Evolutionary conservation across 2,797 vertebrate species (phyloP), one percentile per base, ranked within the genome.

Genomic region (Hyperoplus lanceolatus): DNA sequence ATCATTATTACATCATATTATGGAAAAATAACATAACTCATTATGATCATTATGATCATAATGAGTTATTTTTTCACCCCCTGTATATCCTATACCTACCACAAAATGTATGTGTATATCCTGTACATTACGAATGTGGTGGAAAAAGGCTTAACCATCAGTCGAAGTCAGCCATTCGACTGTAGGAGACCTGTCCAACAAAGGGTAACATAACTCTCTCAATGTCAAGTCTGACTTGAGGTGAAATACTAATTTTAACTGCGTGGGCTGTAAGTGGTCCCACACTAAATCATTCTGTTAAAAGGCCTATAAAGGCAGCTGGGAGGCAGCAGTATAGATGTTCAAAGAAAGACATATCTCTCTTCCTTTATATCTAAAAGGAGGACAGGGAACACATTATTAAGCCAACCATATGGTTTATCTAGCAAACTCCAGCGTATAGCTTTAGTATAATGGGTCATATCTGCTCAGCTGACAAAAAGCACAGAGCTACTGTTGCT

Each of bases 231-330:
- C 65, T 77, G 75, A 85, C 83, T 82, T 75, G 60, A 83, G 83
- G 85, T 75, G 83, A 89, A 90, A 89, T 75, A 85, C 74, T 84
- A 80, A 88, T 89, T 93, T 88, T 89, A 90, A 88, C 75, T 60
- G 82, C 72, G 81, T 42, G 55, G 70, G 69, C 79, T 79, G 72
- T 80, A 79, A 90, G 83, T 66, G 64, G 72, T 65, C 54, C 76
- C 42, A 57, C 14, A 80, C 63, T 91, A 87, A 91, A 93, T 91
- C 87, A 91, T 73, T 77, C 67, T 65, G 50, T 86, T 84, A 92
- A 91, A 89, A 74, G 75, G 58, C 70, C 80, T 61, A 86, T 90
- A 84, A 88, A 89, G 49, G 67, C 79, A 61, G 82, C 72, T 75
- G 78, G 72, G 72, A 84, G 71, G 70, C 45, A 12, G 82, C 73